Conservation (phyloP, 2,113 vertebrate species). For the Gavia stellata region DNA sequence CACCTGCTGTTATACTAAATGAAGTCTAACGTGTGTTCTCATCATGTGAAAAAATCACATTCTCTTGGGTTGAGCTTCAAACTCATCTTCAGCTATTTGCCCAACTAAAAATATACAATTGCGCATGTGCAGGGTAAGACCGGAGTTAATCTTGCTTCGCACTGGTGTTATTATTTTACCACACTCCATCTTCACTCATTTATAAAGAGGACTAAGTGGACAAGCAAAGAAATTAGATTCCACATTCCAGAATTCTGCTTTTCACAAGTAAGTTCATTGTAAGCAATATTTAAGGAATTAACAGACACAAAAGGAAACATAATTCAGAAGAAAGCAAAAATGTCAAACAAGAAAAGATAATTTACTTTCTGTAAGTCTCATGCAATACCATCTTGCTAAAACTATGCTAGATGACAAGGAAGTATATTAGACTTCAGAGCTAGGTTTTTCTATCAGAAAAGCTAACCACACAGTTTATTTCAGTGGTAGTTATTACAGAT, state of each 20-base stretch:
- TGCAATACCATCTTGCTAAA: not conserved
- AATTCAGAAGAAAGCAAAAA: not conserved
- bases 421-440: not conserved
- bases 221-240: not conserved
- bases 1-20: not conserved
- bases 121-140: not conserved
- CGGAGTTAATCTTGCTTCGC: not conserved
- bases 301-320: not conserved
- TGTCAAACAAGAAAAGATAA: not conserved
- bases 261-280: conserved; percentile 1
- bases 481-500: not conserved
- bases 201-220: not conserved
- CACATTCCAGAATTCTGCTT: conserved; percentile 3
- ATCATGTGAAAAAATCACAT: not conserved
- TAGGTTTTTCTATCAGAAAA: not conserved
- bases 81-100: not conserved
- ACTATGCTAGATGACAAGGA: not conserved
- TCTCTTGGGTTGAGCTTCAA: not conserved
- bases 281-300: conserved; percentile 9
- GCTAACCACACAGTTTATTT: not conserved
- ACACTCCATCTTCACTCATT: not conserved
- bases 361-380: not conserved
- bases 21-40: not conserved
- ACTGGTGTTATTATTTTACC: not conserved
- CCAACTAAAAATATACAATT: not conserved